phyloP scores from a whole-genome alignment of 1,140 invertebrate species.

The Sitobion miscanthi region DNA sequence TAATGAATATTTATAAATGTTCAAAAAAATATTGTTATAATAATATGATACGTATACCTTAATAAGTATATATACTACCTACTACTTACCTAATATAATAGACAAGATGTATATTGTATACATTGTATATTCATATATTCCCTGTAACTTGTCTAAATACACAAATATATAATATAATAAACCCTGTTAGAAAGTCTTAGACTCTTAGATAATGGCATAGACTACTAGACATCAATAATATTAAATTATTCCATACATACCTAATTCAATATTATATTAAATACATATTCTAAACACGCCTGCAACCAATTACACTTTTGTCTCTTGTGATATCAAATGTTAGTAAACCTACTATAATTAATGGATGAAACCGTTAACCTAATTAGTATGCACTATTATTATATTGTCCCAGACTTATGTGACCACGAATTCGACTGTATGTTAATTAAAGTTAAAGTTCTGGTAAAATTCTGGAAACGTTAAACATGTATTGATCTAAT shows the following conservation, averaged over 20 bases:
- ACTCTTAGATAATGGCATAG: neutral
- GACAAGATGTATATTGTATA: neutral
- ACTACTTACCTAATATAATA: neutral
- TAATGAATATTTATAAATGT: neutral
- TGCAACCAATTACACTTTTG: neutral
- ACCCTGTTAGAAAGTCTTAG: neutral
- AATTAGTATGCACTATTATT: neutral
- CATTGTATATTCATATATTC: neutral
- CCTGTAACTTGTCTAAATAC: neutral
- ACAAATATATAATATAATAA: neutral
- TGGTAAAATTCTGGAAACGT: neutral
- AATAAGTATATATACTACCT: too few relatives aligned
- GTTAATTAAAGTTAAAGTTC: neutral
- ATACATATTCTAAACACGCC: neutral
- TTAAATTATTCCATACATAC: neutral
- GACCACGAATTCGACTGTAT: neutral
- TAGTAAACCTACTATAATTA: slow-evolving; percentile 22
- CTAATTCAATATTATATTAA: neutral
- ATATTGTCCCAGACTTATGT: neutral
- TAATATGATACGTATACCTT: neutral
- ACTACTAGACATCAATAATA: neutral
- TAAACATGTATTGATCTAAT: neutral
- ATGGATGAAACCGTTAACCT: neutral
- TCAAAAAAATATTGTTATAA: neutral
- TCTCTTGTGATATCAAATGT: neutral